These are phyloP conservation scores for Poeciliopsis gracilis DNA, from an alignment of 2,797 vertebrate species.

Conservation along the genomic window DNA sequence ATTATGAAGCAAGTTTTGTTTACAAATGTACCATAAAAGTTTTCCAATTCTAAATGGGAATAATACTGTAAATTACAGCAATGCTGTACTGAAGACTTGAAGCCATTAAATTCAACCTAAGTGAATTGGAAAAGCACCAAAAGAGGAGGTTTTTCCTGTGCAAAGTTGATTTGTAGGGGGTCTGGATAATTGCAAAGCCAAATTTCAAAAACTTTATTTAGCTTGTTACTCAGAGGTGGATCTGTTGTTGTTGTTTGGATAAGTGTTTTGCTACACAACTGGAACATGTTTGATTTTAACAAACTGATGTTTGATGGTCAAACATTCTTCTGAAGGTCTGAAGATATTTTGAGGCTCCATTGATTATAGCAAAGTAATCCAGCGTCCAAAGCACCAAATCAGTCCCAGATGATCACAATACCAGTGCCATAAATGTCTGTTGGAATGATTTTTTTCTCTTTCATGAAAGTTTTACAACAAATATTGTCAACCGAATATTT, in stretches of 20 bases:
- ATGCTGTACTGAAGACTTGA: neutral
- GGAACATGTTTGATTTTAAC: neutral
- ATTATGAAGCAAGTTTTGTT: neutral
- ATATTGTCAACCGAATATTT: neutral
- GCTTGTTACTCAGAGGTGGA: neutral
- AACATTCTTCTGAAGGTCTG: neutral
- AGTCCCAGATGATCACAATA: neutral
- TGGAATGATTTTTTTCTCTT: no score
- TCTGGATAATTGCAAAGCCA: neutral
- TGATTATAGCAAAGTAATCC: neutral
- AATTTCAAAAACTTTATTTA: neutral
- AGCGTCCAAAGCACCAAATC: neutral
- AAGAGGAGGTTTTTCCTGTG: neutral
- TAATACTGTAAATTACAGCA: neutral
- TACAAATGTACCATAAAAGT: neutral
- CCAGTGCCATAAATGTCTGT: neutral
- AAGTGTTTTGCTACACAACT: neutral
- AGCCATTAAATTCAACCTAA: neutral
- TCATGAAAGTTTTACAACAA: neutral
- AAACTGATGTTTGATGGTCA: neutral
- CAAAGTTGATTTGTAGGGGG: neutral
- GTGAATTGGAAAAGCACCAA: no score
- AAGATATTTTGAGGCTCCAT: neutral
- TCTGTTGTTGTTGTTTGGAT: neutral
- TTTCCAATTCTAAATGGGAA: neutral